A percentile compares a stretch with the other conserved stretches of the same genome.
phyloP scores from a whole-genome alignment of 2,797 vertebrate genomes.

The Liparis tanakae region DNA sequence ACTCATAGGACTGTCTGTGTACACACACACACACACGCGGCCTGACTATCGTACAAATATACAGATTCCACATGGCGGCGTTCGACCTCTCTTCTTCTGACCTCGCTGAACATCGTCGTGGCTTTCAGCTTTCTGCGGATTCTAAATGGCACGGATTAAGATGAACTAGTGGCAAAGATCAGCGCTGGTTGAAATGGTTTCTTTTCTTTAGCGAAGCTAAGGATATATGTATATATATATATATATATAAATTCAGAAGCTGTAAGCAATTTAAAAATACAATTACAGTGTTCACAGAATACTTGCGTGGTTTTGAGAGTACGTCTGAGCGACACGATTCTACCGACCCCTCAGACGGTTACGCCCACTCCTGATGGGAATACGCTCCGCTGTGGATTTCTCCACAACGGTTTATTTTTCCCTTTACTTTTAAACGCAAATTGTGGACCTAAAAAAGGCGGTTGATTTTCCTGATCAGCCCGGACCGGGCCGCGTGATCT shows the following conservation, averaged over 20 bases:
- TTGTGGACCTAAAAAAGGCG: background rate
- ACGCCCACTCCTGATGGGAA: conserved; percentile 1
- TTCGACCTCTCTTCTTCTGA: conserved; percentile 6
- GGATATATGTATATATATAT: conserved; percentile 3
- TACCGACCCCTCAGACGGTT: background rate
- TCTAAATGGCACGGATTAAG: conserved; percentile 48
- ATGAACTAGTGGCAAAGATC: conserved; percentile 32
- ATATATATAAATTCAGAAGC: conserved; percentile 21
- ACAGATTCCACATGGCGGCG: conserved; percentile 43
- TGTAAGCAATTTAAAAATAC: conserved; percentile 30
- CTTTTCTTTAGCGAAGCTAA: conserved; percentile 31
- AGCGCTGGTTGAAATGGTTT: conserved; percentile 10
- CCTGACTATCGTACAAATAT: conserved; percentile 71
- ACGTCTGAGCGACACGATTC: background rate
- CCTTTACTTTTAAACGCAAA: conserved; percentile 1
- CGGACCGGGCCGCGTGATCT: background rate
- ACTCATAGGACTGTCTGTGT: conserved; percentile 44
- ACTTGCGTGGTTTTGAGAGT: conserved; percentile 12
- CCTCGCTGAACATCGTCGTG: conserved; percentile 3
- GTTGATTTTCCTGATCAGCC: background rate
- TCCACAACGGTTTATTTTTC: background rate
- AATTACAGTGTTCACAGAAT: conserved; percentile 31
- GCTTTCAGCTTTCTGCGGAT: conserved; percentile 20
- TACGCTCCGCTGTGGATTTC: background rate
- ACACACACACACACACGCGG: conserved; percentile 11